Conservation (phyloP, 1,140 invertebrate genomes). For the Tigriopus japonicus region DNA sequence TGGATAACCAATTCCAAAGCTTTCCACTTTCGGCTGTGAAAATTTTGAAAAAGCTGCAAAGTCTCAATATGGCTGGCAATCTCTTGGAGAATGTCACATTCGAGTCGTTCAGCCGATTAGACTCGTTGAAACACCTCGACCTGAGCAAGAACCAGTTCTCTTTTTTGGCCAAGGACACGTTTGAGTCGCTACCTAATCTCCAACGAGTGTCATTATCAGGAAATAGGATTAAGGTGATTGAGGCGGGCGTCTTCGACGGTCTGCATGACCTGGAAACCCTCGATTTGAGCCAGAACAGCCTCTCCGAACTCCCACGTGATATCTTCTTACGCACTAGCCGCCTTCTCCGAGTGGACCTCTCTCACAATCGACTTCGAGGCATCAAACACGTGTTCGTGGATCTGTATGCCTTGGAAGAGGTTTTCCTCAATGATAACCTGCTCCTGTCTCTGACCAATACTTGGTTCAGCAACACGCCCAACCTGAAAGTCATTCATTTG, state of each 20-base stretch:
- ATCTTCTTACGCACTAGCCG: slow-evolving; percentile 19
- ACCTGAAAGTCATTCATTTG: slow-evolving; percentile 58
- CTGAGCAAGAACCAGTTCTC: slow-evolving; percentile 22
- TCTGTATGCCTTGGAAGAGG: slow-evolving; percentile 49
- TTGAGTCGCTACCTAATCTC: slow-evolving; percentile 23
- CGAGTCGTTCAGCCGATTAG: slow-evolving; percentile 19
- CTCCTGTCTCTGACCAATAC: slow-evolving; percentile 59
- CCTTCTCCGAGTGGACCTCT: slow-evolving; percentile 17
- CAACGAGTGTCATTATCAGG: slow-evolving; percentile 23
- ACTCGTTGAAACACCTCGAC: slow-evolving; percentile 21
- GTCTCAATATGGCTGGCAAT: slow-evolving; percentile 60
- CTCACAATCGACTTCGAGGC: slow-evolving; percentile 20
- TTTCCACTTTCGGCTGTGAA: slow-evolving; percentile 60
- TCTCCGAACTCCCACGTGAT: slow-evolving; percentile 20
- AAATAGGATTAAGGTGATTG: slow-evolving; percentile 23
- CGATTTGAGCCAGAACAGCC: slow-evolving; percentile 24
- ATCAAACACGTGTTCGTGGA: slow-evolving; percentile 42
- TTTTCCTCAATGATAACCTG: slow-evolving; percentile 77
- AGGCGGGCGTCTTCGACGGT: slow-evolving; percentile 21
- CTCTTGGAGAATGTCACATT: slow-evolving; percentile 34
- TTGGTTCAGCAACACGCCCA: slow-evolving; percentile 52
- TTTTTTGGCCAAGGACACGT: slow-evolving; percentile 19
- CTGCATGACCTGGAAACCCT: slow-evolving; percentile 22
- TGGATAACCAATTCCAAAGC: slow-evolving; percentile 44
- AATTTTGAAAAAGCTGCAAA: slow-evolving; percentile 46